Evolutionary conservation across 2,797 vertebrate genomes (phyloP), one percentile per base, ranked within the genome.

Genomic region (Spinus olivaceus): DNA sequence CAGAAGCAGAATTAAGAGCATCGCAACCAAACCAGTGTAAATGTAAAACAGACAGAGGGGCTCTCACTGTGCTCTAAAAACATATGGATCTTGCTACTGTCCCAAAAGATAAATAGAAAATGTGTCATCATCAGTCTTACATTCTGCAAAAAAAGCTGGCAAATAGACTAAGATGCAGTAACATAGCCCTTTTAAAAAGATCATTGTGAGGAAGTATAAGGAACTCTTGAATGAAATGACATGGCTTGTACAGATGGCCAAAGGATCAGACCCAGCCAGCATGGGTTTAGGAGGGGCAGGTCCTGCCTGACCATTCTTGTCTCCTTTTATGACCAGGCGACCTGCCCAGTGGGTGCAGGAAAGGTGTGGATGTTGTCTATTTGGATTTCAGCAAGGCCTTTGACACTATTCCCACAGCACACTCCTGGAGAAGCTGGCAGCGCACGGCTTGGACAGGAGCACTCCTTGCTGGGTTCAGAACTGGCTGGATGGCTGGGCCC

Each of bases 261-360:
- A 28, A 44, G 15, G 37, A n/a, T 37, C 37, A 44, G 12, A 44
- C 22, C 19, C 15, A 59, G 8, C 19, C 37, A 59, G 19, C 7
- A 13, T 1, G 12, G 37, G 1, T 51, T 66, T 24, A 59, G 22
- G 10, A 44, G 8, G 4, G 37, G 14, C 2, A 44, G 25, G 21
- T 65, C 2, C 0, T 83, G 16, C 6, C 3, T 49, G 60, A 35
- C 35, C 32, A 14, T 10, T 25, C 51, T 35, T 14, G 0, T 27
- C 18, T 12, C 32, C 25, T 49, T 35, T 19, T 22, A 15, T 42
- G 51, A 42, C 32, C 14, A 42, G 25, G 14, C 49, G 9, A 73
- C 42, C 5, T 0, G 0, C 17, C 32, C 49, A 17, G 32, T 32
- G 21, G 25, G 18, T 32, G 51, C 1, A 3, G 32, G 8, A 0